Percentiles rank a stretch among this genome's conserved stretches.
Conservation (phyloP, 2,113 vertebrate species). For the Chascanopsetta lugubris region DNA sequence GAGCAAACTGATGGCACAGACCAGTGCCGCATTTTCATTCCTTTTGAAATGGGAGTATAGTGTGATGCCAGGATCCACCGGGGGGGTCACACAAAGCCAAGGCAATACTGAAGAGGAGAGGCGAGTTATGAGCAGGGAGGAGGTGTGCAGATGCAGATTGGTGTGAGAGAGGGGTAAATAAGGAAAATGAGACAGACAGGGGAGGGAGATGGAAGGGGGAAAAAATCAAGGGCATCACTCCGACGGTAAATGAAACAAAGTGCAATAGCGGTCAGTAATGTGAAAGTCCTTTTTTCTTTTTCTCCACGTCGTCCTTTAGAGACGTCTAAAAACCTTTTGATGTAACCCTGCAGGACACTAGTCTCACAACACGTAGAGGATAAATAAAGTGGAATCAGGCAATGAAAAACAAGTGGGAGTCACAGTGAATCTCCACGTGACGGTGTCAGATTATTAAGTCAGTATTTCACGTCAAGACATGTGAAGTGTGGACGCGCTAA, state of each 20-base stretch:
- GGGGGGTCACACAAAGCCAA: conserved; percentile 66
- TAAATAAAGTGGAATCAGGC: too few species aligned
- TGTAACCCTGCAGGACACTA: not conserved
- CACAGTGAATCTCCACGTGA: too few species aligned
- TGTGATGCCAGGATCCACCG: conserved; percentile 65
- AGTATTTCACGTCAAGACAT: too few species aligned
- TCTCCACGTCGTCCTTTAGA: not conserved
- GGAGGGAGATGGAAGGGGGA: not conserved
- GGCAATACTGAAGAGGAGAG: conserved; percentile 63
- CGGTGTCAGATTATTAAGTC: too few species aligned
- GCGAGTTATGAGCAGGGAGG: conserved; percentile 15
- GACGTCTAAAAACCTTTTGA: not conserved
- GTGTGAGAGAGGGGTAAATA: conserved; percentile 26
- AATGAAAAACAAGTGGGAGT: too few species aligned
- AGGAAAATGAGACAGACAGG: conserved; percentile 9
- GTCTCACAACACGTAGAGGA: not conserved
- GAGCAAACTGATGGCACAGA: conserved; percentile 65
- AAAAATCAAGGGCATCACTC: conserved; percentile 1
- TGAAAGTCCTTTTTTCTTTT: conserved; percentile 25
- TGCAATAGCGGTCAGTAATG: not conserved
- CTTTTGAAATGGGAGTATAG: conserved; percentile 58
- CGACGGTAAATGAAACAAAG: conserved; percentile 18
- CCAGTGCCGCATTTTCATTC: conserved; percentile 63
- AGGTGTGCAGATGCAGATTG: conserved; percentile 37
- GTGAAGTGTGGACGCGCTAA: too few species aligned